Percentiles rank a stretch among this genome's conserved stretches.
phyloP scores from a whole-genome alignment of 1,140 invertebrate genomes.

The Colletes latitarsis region DNA sequence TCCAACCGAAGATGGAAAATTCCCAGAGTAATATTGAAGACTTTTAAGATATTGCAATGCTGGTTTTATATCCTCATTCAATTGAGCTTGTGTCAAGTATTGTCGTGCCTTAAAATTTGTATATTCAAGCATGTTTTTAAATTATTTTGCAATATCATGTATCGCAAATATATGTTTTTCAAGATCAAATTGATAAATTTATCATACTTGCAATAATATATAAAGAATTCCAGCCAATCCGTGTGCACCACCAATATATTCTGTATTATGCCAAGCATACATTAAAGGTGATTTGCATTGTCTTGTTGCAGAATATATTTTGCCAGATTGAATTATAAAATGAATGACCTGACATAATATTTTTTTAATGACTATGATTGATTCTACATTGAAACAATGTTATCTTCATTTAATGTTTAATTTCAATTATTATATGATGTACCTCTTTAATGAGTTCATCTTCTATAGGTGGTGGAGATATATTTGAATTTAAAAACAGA shows the following conservation, averaged over 20 bases:
- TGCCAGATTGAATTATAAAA: constrained; percentile 86
- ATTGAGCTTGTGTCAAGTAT: constrained; percentile 82
- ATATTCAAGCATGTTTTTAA: neutral
- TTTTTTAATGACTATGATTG: constrained; percentile 5
- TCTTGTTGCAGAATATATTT: constrained; percentile 80
- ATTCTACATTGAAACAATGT: neutral
- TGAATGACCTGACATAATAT: constrained; percentile 82
- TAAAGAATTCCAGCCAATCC: constrained; percentile 93
- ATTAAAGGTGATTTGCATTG: constrained; percentile 85
- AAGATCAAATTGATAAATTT: constrained; percentile 37
- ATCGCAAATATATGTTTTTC: neutral
- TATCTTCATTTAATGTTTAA: neutral
- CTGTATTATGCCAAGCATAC: constrained; percentile 93
- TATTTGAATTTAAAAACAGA: constrained; percentile 86
- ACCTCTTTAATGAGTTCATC: constrained; percentile 80
- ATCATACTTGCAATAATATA: constrained; percentile 87
- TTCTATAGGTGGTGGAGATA: constrained; percentile 78
- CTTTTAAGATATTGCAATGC: constrained; percentile 85
- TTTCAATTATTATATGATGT: constrained; percentile 30
- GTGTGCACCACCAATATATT: constrained; percentile 94
- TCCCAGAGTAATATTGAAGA: constrained; percentile 88
- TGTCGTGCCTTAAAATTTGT: constrained; percentile 79
- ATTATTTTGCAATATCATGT: neutral
- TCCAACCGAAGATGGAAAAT: constrained; percentile 92
- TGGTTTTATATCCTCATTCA: constrained; percentile 83